A percentile compares a stretch with the other conserved stretches of the same genome.
Evolutionary conservation across 2,797 vertebrate species (phyloP).

Genomic region (Notamacropus eugenii): DNA sequence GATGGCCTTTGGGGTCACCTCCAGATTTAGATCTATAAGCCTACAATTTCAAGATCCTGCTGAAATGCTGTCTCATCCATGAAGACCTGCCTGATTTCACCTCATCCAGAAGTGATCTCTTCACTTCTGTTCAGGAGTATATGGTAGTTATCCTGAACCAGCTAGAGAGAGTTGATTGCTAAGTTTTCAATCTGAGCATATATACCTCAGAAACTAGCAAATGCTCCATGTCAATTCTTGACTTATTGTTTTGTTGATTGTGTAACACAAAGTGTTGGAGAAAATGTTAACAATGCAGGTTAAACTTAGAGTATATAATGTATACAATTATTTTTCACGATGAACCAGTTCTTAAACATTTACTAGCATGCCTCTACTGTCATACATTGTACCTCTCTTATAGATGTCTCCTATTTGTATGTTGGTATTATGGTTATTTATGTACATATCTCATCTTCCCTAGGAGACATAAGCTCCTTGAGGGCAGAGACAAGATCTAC

Average conservation of each 20-base stretch:
- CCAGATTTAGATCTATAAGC: background rate
- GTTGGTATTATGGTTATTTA: background rate
- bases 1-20: background rate
- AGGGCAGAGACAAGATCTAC: background rate
- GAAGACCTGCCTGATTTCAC: background rate
- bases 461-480: background rate
- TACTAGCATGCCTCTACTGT: background rate
- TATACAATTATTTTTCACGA: background rate
- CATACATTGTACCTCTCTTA: background rate
- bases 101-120: background rate
- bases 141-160: background rate
- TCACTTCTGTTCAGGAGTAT: background rate
- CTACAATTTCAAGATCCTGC: background rate
- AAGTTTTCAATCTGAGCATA: background rate
- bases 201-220: background rate
- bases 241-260: background rate
- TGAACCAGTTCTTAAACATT: background rate
- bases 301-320: background rate
- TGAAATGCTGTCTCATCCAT: background rate
- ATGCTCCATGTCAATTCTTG: background rate
- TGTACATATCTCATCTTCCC: background rate
- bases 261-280: background rate
- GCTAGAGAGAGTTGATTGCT: background rate
- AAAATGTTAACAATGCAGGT: background rate
- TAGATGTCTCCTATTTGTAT: background rate